Evolutionary conservation across 1,140 invertebrate genomes (phyloP).

Genomic region (Cecropterus lyciades): DNA sequence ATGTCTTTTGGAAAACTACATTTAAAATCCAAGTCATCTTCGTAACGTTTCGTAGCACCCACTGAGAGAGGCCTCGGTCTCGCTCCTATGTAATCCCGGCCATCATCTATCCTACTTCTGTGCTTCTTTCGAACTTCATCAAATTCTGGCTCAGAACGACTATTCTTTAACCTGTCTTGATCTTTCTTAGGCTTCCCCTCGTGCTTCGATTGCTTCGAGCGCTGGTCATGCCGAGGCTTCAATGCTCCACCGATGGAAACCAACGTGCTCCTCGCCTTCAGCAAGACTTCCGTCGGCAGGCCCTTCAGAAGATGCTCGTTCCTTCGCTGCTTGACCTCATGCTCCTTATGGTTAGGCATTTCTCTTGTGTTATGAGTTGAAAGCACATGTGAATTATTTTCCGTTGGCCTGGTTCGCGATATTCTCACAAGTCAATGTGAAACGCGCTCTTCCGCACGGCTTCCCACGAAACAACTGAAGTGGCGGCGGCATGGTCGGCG

Average conservation of each 20-base stretch:
- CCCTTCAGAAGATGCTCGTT: conserved; percentile 63
- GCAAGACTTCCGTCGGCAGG: conserved; percentile 67
- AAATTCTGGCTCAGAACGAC: conserved; percentile 74
- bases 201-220: conserved; percentile 49
- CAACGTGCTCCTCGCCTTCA: conserved; percentile 71
- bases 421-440: conserved; percentile 41
- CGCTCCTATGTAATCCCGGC: conserved; percentile 43
- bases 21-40: conserved; percentile 55
- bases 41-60: conserved; percentile 63
- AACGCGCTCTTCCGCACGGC: conserved; percentile 59
- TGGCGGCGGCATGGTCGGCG: conserved; percentile 64
- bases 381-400: conserved; percentile 48
- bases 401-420: conserved; percentile 45
- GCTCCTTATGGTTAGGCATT: conserved; percentile 68
- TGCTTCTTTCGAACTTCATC: conserved; percentile 64
- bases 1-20: conserved; percentile 56
- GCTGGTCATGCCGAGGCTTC: conserved; percentile 64
- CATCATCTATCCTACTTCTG: conserved; percentile 64
- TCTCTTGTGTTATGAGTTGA: conserved; percentile 32
- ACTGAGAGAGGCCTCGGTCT: conserved; percentile 68
- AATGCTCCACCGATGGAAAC: conserved; percentile 66
- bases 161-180: conserved; percentile 59
- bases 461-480: conserved; percentile 71
- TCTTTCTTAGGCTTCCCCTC: conserved; percentile 60
- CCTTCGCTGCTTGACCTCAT: conserved; percentile 58